Evolutionary conservation across 2,888 invertebrate genomes (phyloP), one percentile per base, ranked within the genome.

Genomic region (Dryomyza anilis): DNA sequence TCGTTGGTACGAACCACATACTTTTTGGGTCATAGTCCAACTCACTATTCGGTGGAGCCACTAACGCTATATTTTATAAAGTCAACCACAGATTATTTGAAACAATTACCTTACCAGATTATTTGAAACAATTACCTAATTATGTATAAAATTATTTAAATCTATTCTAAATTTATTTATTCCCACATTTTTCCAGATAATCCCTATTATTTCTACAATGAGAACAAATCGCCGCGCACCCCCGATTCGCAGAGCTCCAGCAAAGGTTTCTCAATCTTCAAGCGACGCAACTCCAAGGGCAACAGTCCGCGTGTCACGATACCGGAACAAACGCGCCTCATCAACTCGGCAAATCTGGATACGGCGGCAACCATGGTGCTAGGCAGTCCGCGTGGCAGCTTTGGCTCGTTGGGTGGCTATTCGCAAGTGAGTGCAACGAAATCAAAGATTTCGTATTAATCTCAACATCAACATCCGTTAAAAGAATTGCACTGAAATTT

Each of bases 151-250:
- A n/a, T n/a, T n/a, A n/a, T n/a, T n/a, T n/a, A n/a, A n/a, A n/a
- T n/a, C n/a, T n/a, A n/a, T n/a, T n/a, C n/a, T n/a, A n/a, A n/a
- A n/a, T n/a, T n/a, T n/a, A n/a, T n/a, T n/a, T n/a, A n/a, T n/a
- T n/a, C n/a, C n/a, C n/a, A n/a, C n/a, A n/a, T n/a, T n/a, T n/a
- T 76, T 76, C 0, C 72, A 83, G 83, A 83, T 72, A 83, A 83
- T 74, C 83, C 83, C 19, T 82, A 81, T 67, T 83, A 83, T 74
- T 83, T 83, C 70, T 80, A 75, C 71, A 83, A 83, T 79, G 82
- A 83, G 58, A 74, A 78, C 57, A 80, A 82, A 68, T 81, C 83
- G 30, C 82, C 83, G 1, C 80, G 79, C 62, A 82, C 83, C 2
- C 82, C 83, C 56, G 81, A 82, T 70, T 82, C 83, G 2, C 77